Conservation (phyloP, 2,113 vertebrate species). For the Brienomyrus longianalis region DNA sequence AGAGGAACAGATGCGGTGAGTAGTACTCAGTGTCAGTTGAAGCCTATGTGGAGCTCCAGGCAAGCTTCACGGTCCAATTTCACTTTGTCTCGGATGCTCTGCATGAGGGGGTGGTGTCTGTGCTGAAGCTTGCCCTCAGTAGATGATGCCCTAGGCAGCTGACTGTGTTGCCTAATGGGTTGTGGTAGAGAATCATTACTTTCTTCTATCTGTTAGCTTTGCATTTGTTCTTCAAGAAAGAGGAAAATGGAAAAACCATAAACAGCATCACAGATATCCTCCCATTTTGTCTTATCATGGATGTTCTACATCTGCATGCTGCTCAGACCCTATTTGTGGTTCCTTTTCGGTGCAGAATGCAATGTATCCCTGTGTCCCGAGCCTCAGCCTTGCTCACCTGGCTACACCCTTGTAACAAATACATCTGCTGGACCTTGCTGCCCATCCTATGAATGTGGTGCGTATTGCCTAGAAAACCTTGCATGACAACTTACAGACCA, state of each 20-base stretch:
- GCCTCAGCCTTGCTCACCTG: constrained; percentile 40
- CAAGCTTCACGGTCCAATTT: not conserved
- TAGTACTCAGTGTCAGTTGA: constrained; percentile 18
- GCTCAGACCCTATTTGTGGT: not conserved
- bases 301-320: not conserved
- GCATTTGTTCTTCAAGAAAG: not conserved
- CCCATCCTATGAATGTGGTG: constrained; percentile 56
- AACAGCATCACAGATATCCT: not conserved
- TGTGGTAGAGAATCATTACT: not conserved
- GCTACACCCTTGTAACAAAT: constrained; percentile 28
- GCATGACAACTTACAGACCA: not conserved
- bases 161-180: not conserved
- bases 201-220: not conserved
- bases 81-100: not conserved
- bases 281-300: not conserved
- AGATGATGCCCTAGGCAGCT: not conserved
- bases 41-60: not conserved
- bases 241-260: not conserved
- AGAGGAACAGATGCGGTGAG: constrained; percentile 68
- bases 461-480: constrained; percentile 19
- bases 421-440: constrained; percentile 53
- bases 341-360: constrained; percentile 56
- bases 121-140: not conserved
- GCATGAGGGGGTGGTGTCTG: not conserved
- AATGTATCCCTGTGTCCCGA: constrained; percentile 48